Evolutionary conservation across 2,888 invertebrate genomes (phyloP).

Genomic region (Acutogordius australiensis): DNA sequence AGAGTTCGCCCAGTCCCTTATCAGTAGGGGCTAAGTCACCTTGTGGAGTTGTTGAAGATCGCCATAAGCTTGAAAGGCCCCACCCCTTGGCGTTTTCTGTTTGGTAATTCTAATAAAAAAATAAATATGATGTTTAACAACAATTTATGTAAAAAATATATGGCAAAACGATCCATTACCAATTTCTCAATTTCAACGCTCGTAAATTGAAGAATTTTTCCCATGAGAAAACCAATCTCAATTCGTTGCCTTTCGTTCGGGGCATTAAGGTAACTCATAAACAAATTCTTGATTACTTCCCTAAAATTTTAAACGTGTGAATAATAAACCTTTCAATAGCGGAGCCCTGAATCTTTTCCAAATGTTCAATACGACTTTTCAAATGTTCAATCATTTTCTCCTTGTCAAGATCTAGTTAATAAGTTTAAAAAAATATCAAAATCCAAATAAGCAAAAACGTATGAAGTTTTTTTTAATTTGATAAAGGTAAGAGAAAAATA

Average conservation of each 20-base stretch:
- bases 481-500: too few species aligned
- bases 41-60: too few species aligned
- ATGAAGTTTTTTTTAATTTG: too few species aligned
- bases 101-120: too few species aligned
- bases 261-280: neutral
- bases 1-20: neutral
- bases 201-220: neutral
- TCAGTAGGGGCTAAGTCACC: too few species aligned
- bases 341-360: slow-evolving; percentile 3
- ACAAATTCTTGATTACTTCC: slow-evolving; percentile 3
- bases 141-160: too few species aligned
- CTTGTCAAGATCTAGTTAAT: neutral
- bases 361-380: neutral
- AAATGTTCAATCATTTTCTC: neutral
- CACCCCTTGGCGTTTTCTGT: neutral
- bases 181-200: slow-evolving; percentile 2
- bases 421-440: too few species aligned
- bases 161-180: neutral
- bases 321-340: neutral
- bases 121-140: too few species aligned
- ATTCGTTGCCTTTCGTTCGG: neutral
- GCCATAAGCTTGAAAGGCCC: neutral
- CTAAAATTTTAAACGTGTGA: too few species aligned
- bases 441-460: too few species aligned
- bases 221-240: neutral